Evolutionary conservation across 1,140 invertebrate species (phyloP), one percentile per base, ranked within the genome.

Genomic region (Drosophila sproati): DNA sequence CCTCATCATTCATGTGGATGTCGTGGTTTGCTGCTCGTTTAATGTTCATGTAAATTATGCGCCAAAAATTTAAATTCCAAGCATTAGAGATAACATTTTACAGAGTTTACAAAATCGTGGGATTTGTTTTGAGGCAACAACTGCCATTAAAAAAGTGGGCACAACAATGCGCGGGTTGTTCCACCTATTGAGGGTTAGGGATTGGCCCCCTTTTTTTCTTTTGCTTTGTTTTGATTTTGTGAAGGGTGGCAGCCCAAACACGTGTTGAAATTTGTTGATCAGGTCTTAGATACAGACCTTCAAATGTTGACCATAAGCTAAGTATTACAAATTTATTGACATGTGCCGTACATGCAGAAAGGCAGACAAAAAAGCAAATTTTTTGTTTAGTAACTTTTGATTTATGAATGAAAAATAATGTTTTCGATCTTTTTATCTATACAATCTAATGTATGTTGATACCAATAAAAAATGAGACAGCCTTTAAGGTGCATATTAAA

Each of bases 41-140:
- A 80, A 78, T 72, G 71, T 59, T 78, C 76, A 80, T 80, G 78
- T 80, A 80, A 80, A 80, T 80, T 80, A 80, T 80, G 76, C 78
- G 78, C 73, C 74, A 79, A 80, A 80, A 80, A 71, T 71, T 80
- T 80, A 63, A 80, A 80, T 78, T 80, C 72, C 47, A 74, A 80
- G 59, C 77, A 73, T 77, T 77, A 69, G 66, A 78, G 78, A 80
- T 78, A 80, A 80, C 71, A 61, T 78, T 80, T 75, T 78, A 78
- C 78, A 74, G 64, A 77, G 66, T 61, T 78, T 80, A 75, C 71
- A 76, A 80, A 80, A 68, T 75, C 78, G 78, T 80, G 78, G 78
- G 76, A 80, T 78, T 80, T 77, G 64, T 73, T 73, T 69, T 73
- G 47, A 50, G 54, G 43, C 50, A 55, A 50, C 20, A 20, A 66